Base-by-base conservation (phyloP, 1,140 invertebrate genomes). In the Stenopsyche tienmushanensis region DNA sequence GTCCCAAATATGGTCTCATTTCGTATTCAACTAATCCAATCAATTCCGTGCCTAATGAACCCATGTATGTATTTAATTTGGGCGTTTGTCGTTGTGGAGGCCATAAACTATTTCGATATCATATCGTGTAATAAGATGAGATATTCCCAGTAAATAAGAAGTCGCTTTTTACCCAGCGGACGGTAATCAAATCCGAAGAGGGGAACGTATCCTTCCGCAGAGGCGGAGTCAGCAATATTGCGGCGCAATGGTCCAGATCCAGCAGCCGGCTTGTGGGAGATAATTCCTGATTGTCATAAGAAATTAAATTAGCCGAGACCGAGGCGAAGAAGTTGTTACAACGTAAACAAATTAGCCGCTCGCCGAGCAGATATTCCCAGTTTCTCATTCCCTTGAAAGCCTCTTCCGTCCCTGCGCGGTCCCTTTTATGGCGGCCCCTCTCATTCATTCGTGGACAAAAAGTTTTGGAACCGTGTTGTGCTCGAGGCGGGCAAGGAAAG, bases 311-410 rank as follows among this genome's bases (percentile, higher is more conserved):
- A 67, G 52, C 23, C 65, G 60, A 52, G 60, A 63, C 45, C 29
- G 47, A 50, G 49, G 26, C 45, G 62, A 55, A 57, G 52, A 67
- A 67, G 49, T 62, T 62, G 59, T 67, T 57, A 63, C 59, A 62
- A 58, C 58, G 65, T 67, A 67, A 62, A 67, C 65, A 67, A 67
- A 67, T 67, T 67, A 63, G 41, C 47, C 25, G 64, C 63, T 67
- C 57, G 41, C 47, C 25, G 64, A 34, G 20, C 20, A 25, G 57
- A 60, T 44, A 25, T 24, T 54, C 20, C 53, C 26, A 15, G 42
- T 42, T 52, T 21, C 49, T 52, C 57, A 59, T 18, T 20, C 18
- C 58, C 25, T 42, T 45, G 58, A 45, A 47, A 57, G 20, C 34
- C 26, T 41, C 25, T 29, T 45, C 15, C 10, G 34, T 5, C 3